Base-by-base conservation (phyloP, 2,113 vertebrate genomes). In the Hepsetus odoe region DNA sequence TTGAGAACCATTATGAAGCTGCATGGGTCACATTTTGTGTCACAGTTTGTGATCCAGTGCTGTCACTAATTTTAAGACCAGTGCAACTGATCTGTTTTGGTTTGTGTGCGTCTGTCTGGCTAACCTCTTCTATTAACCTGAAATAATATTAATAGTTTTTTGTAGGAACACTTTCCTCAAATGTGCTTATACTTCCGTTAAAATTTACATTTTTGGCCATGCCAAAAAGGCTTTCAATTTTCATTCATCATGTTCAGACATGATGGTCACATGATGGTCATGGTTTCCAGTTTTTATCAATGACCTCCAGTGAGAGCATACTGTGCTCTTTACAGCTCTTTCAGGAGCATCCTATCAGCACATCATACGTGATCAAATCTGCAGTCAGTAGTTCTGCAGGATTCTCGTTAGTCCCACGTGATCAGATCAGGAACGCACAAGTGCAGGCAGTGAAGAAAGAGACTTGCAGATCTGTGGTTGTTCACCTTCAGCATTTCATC, bases 31-130 rank as follows among this genome's bases (percentile, higher is more conserved):
- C 51, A 55, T 22, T 24, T 8, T 24, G 51, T 22, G 51, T 22
- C 51, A 55, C n/a, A 10, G 51, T 55, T n/a, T 55, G 24, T 24
- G 51, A 2, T 71, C 40, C 51, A 22, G 6, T 20, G 28, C 28
- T 38, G 56, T 62, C 33, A 69, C 38, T 16, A 0, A 4, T 70
- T 35, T 62, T 68, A 46, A 71, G 56, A 68, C 28, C 56, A 71
- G 55, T 12, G 56, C 13, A 70, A 51, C 51, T 51, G 76, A 78
- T 78, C 56, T 59, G 33, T 68, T 55, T 22, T 20, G 9, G 28
- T 76, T 14, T 26, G 55, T 64, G 28, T 10, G 33, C 3, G 18
- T 4, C 22, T 33, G 55, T 62, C 30, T 18, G 74, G 22, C 46
- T 35, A 16, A 66, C 38, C 24, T 42, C 12, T 42, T 67, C 16